A percentile compares a stretch with the other conserved stretches of the same genome.
phyloP scores from a whole-genome alignment of 2,888 invertebrate species.

The Hyppa rectilinea region DNA sequence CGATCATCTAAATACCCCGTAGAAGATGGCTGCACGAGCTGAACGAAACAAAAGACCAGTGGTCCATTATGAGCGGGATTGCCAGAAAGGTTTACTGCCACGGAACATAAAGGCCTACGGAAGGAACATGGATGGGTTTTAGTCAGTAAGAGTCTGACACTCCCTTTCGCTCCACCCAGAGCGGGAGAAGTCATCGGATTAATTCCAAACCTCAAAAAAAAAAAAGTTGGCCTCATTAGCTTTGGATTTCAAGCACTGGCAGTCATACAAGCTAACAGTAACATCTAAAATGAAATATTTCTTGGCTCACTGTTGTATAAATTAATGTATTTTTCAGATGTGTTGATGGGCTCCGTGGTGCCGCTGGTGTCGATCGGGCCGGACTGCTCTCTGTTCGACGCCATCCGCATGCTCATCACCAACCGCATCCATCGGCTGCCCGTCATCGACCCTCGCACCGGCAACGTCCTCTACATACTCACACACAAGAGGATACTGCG shows the following conservation, averaged over 20 bases:
- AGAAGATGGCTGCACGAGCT: background rate
- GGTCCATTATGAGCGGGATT: too few relatives aligned
- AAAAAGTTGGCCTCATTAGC: too few relatives aligned
- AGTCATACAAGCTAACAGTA: background rate
- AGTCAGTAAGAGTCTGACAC: too few relatives aligned
- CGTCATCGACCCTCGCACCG: constrained; percentile 98
- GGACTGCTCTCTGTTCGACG: constrained; percentile 97
- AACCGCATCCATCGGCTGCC: constrained; percentile 99
- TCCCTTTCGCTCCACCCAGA: too few relatives aligned
- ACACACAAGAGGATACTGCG: constrained; percentile 99
- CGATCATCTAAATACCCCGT: background rate
- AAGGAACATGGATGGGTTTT: too few relatives aligned
- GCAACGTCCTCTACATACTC: constrained; percentile 99
- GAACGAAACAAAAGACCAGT: background rate
- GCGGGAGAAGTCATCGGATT: too few relatives aligned
- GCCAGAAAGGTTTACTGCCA: too few relatives aligned
- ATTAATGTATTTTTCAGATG: constrained; percentile 91
- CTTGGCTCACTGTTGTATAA: background rate
- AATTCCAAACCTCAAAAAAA: too few relatives aligned
- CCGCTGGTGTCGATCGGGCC: constrained; percentile 97
- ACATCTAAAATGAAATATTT: background rate
- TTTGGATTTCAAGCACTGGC: background rate
- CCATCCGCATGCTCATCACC: constrained; percentile 97
- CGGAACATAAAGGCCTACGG: too few relatives aligned
- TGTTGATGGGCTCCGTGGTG: constrained; percentile 95